Percentiles rank a stretch among this genome's conserved stretches.
phyloP scores from a whole-genome alignment of 1,140 invertebrate species.

The Theocolax elegans region DNA sequence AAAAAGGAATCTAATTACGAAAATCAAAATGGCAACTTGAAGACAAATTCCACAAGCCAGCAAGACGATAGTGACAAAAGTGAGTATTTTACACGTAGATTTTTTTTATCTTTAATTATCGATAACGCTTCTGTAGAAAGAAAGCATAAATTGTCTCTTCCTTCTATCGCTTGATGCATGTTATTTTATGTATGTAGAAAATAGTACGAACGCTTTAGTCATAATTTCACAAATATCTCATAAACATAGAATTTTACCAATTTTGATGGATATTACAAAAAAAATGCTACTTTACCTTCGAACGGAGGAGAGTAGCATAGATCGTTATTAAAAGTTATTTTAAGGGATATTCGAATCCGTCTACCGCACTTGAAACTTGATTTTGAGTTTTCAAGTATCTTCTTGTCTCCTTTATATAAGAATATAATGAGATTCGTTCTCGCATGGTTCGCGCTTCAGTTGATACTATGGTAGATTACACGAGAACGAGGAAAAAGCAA shows the following conservation, averaged over 20 bases:
- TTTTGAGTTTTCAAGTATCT: constrained; percentile 6
- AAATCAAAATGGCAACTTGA: constrained; percentile 56
- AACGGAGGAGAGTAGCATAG: constrained; percentile 6
- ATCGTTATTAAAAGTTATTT: not conserved
- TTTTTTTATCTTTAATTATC: not conserved
- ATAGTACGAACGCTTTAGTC: constrained; percentile 8
- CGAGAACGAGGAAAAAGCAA: constrained; percentile 8
- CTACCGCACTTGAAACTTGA: constrained; percentile 9
- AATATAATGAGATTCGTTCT: constrained; percentile 23
- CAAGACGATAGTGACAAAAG: constrained; percentile 47
- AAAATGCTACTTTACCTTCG: not conserved
- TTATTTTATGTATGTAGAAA: not conserved
- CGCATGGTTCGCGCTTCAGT: not conserved
- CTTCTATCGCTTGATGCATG: constrained; percentile 13
- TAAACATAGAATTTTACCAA: too few species aligned
- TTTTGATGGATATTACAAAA: too few species aligned
- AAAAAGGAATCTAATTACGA: constrained; percentile 50
- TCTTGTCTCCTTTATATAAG: constrained; percentile 3
- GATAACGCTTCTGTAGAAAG: constrained; percentile 4
- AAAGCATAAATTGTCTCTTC: constrained; percentile 8
- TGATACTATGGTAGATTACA: not conserved
- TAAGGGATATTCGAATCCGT: not conserved
- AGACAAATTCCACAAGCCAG: constrained; percentile 40
- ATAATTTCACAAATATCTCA: not conserved
- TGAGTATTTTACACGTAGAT: constrained; percentile 50